Percentiles rank a stretch among this genome's conserved stretches.
Conservation (phyloP, 2,888 invertebrate genomes). For the Cataglyphis albicans region DNA sequence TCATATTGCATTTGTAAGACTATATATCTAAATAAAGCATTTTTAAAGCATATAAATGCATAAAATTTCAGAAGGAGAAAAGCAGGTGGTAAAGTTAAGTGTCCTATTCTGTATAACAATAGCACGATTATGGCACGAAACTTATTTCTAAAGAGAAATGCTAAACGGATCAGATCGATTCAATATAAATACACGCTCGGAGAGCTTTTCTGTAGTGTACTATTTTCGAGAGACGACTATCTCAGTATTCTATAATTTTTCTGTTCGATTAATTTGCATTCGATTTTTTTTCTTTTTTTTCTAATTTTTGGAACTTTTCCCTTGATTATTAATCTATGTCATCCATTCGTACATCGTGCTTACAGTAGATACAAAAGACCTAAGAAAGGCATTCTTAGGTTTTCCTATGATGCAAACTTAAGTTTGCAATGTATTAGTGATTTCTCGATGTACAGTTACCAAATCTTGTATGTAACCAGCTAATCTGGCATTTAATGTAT, state of each 20-base stretch:
- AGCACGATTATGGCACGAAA: slow-evolving; percentile 71
- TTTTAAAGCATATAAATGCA: slow-evolving; percentile 33
- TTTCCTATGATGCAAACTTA: slow-evolving; percentile 85
- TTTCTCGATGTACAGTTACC: slow-evolving; percentile 93
- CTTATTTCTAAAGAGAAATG: slow-evolving; percentile 61
- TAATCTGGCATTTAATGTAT: slow-evolving; percentile 94
- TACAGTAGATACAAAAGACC: slow-evolving; percentile 80
- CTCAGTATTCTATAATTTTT: slow-evolving; percentile 55
- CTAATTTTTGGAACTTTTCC: slow-evolving; percentile 73
- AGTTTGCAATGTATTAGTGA: slow-evolving; percentile 93
- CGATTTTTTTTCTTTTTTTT: slow-evolving; percentile 52
- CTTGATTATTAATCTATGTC: slow-evolving; percentile 74
- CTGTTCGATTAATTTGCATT: slow-evolving; percentile 37
- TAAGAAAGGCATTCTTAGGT: slow-evolving; percentile 74
- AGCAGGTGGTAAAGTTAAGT: slow-evolving; percentile 43
- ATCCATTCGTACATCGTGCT: slow-evolving; percentile 75
- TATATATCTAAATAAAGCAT: not conserved
- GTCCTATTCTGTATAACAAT: slow-evolving; percentile 39
- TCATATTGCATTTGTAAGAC: not conserved
- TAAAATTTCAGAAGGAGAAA: slow-evolving; percentile 52
- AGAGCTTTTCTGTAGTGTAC: slow-evolving; percentile 59
- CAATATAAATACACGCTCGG: slow-evolving; percentile 65
- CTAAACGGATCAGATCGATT: slow-evolving; percentile 49
- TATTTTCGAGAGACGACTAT: slow-evolving; percentile 63
- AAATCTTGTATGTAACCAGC: slow-evolving; percentile 93